Conservation (phyloP, 2,113 vertebrate species). For the Oophaga pumilio region DNA sequence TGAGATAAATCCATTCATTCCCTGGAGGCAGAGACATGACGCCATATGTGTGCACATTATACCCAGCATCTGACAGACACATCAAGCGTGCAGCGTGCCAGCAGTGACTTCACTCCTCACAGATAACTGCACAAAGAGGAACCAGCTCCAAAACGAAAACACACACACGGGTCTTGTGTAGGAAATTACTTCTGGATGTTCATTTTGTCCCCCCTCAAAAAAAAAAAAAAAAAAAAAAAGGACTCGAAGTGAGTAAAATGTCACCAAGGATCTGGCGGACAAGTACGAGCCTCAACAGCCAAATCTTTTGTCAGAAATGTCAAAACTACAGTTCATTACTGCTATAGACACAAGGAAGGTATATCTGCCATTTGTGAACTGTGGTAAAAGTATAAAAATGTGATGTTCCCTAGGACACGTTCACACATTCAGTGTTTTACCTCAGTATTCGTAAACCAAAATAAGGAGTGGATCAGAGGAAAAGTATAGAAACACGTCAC, state of each 20-base stretch:
- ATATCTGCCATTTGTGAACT: not conserved
- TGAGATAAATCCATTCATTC: conserved; percentile 30
- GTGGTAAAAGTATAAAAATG: not conserved
- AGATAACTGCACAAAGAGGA: conserved; percentile 3
- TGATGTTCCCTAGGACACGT: too few relatives aligned
- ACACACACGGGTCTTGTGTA: not conserved
- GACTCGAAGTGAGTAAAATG: not conserved
- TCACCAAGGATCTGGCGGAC: not conserved
- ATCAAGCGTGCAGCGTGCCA: conserved; percentile 29
- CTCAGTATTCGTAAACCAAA: too few relatives aligned
- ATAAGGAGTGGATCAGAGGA: too few relatives aligned
- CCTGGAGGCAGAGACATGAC: conserved; percentile 38
- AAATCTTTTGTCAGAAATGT: not conserved
- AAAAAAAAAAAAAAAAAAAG: not conserved
- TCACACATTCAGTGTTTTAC: too few relatives aligned
- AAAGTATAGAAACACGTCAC: too few relatives aligned
- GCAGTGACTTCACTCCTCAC: conserved; percentile 38
- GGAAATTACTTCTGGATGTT: not conserved
- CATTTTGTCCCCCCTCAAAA: not conserved
- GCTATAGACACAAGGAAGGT: not conserved
- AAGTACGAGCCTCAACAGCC: too few relatives aligned
- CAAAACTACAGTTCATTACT: not conserved
- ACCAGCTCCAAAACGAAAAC: not conserved
- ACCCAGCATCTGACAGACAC: conserved; percentile 43
- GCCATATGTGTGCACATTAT: conserved; percentile 39